These are phyloP conservation scores for Picus viridis DNA, from an alignment of 2,797 vertebrate genomes.

Conservation along the genomic window DNA sequence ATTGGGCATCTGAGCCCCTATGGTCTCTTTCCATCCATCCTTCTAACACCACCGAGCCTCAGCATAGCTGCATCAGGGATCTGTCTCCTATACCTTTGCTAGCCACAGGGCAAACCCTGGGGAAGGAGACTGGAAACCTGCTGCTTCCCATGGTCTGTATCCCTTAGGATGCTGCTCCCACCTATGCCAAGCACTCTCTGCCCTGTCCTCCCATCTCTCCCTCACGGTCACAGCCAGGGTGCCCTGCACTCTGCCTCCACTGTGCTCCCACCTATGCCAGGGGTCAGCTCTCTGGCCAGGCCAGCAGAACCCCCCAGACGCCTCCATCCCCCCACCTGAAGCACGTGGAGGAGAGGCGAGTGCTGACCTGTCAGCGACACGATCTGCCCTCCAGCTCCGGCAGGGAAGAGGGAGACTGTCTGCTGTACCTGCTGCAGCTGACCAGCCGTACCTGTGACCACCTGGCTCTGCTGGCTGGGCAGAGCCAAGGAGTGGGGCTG, in stretches of 20 bases:
- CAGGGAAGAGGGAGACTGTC: constrained; percentile 85
- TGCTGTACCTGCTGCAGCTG: constrained; percentile 80
- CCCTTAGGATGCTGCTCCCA: neutral
- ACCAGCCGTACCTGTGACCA: constrained; percentile 60
- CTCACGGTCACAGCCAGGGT: neutral
- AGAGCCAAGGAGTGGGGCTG: constrained; percentile 84
- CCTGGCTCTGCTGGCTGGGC: constrained; percentile 82
- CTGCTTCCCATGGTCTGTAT: neutral
- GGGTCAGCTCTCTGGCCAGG: neutral
- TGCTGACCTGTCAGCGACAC: constrained; percentile 85
- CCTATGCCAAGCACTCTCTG: neutral
- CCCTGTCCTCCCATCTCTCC: neutral
- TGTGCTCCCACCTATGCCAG: neutral
- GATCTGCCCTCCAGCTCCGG: constrained; percentile 70
- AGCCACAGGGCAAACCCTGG: neutral
- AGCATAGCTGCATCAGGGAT: neutral
- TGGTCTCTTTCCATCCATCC: neutral
- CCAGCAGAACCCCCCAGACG: neutral
- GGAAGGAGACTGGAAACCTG: accelerated
- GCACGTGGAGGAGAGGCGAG: constrained; percentile 38
- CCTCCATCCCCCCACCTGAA: neutral
- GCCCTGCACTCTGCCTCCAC: neutral
- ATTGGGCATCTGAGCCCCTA: neutral
- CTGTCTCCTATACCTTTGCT: neutral
- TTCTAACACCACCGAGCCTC: neutral